Evolutionary conservation across 2,797 vertebrate genomes (phyloP).

Genomic region (Thalassophryne amazonica): DNA sequence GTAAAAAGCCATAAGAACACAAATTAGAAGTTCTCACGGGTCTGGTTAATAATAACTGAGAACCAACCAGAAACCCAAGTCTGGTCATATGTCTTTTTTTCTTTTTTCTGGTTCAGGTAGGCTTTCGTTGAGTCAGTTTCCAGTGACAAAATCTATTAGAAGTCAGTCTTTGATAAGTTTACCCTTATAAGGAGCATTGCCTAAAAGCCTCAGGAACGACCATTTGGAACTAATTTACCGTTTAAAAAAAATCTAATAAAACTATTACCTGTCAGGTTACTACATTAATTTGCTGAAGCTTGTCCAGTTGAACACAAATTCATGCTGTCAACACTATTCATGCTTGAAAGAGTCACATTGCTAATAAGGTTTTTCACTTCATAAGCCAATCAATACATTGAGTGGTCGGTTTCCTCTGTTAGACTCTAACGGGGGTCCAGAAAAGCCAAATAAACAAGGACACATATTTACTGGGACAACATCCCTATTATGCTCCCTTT

Average conservation of each 20-base stretch:
- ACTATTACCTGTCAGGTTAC: not conserved
- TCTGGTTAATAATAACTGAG: too few species aligned
- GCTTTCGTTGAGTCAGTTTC: too few species aligned
- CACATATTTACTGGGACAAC: constrained; percentile 67
- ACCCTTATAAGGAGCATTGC: too few species aligned
- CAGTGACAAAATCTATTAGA: not conserved
- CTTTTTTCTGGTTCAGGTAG: too few species aligned
- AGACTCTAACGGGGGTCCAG: constrained; percentile 42
- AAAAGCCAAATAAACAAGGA: constrained; percentile 66
- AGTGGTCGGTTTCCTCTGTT: constrained; percentile 49
- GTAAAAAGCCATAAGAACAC: too few species aligned
- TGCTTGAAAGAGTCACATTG: constrained; percentile 52
- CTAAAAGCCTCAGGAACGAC: not conserved
- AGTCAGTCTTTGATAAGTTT: not conserved
- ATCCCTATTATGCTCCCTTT: constrained; percentile 49
- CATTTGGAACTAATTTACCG: not conserved
- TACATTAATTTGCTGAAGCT: not conserved
- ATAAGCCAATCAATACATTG: constrained; percentile 78
- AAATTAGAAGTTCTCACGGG: too few species aligned
- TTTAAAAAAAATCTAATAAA: not conserved
- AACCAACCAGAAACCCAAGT: too few species aligned
- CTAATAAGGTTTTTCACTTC: constrained; percentile 73
- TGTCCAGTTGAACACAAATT: too few species aligned
- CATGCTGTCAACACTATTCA: constrained; percentile 42
- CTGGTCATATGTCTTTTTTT: too few species aligned